A percentile compares a stretch with the other conserved stretches of the same genome.
Conservation (phyloP, 2,797 vertebrate genomes). For the Manis javanica region DNA sequence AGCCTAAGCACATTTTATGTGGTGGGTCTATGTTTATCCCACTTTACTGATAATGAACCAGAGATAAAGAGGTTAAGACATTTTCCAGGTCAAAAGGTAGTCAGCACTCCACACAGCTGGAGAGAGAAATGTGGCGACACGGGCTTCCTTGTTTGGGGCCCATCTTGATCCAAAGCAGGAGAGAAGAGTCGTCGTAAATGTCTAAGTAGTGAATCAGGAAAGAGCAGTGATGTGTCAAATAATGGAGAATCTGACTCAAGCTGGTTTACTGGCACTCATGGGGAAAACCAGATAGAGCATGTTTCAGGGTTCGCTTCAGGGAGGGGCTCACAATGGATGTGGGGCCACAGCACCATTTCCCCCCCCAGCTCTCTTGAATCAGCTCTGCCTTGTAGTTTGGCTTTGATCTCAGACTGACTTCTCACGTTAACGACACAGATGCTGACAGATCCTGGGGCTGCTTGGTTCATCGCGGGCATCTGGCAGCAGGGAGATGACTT, state of each 20-base stretch:
- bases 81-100: neutral
- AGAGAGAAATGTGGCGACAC: neutral
- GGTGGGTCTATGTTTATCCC: neutral
- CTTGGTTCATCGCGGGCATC: neutral
- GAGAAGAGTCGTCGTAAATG: neutral
- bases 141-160: neutral
- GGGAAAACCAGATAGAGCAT: neutral
- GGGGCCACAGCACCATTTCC: fast-evolving
- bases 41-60: neutral
- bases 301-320: neutral
- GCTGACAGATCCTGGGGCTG: neutral
- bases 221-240: neutral
- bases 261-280: neutral
- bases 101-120: neutral
- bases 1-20: no score
- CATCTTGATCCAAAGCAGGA: neutral
- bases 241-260: neutral
- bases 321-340: neutral
- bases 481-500: neutral
- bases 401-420: neutral
- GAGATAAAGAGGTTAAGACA: neutral
- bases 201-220: neutral
- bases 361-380: neutral
- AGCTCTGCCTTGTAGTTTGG: neutral
- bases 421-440: neutral